Percentiles rank a stretch among this genome's conserved stretches.
phyloP scores from a whole-genome alignment of 2,888 invertebrate genomes.

The Molorchus minor region DNA sequence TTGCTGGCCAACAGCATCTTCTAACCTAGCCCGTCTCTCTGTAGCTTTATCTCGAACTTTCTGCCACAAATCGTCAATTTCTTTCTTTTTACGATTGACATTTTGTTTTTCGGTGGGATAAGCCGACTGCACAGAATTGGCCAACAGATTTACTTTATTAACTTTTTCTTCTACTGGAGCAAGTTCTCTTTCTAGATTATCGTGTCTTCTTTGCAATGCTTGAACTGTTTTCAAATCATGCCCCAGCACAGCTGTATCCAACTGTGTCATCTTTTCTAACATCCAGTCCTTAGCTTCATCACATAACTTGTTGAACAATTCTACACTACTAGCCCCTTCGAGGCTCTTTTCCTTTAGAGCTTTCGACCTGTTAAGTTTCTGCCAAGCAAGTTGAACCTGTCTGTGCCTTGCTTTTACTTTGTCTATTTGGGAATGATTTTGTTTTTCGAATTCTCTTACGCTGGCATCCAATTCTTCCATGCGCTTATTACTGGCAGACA shows the following conservation, averaged over 20 bases:
- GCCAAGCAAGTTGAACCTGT: slow-evolving; percentile 91
- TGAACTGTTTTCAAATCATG: slow-evolving; percentile 91
- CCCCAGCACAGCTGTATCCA: slow-evolving; percentile 80
- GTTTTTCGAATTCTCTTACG: slow-evolving; percentile 83
- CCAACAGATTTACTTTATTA: slow-evolving; percentile 79
- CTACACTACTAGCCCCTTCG: slow-evolving; percentile 83
- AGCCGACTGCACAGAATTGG: slow-evolving; percentile 88
- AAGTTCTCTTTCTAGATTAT: slow-evolving; percentile 92
- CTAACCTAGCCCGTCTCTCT: slow-evolving; percentile 83
- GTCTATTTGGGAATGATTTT: slow-evolving; percentile 87
- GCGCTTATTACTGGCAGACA: slow-evolving; percentile 92
- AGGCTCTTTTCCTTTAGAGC: slow-evolving; percentile 90
- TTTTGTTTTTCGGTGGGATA: slow-evolving; percentile 91
- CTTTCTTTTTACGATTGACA: slow-evolving; percentile 83
- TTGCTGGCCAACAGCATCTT: slow-evolving; percentile 95
- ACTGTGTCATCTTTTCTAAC: slow-evolving; percentile 91
- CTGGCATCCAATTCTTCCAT: slow-evolving; percentile 89
- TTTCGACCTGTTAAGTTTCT: slow-evolving; percentile 84
- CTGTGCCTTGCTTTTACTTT: slow-evolving; percentile 79
- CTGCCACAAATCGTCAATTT: slow-evolving; percentile 89
- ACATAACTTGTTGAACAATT: slow-evolving; percentile 94
- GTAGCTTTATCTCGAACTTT: slow-evolving; percentile 86
- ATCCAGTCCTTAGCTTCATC: slow-evolving; percentile 98
- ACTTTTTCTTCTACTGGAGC: slow-evolving; percentile 96
- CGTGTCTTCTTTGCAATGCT: slow-evolving; percentile 89